Evolutionary conservation across 2,888 invertebrate genomes (phyloP), one percentile per base, ranked within the genome.

Genomic region (Embidobia sp.): DNA sequence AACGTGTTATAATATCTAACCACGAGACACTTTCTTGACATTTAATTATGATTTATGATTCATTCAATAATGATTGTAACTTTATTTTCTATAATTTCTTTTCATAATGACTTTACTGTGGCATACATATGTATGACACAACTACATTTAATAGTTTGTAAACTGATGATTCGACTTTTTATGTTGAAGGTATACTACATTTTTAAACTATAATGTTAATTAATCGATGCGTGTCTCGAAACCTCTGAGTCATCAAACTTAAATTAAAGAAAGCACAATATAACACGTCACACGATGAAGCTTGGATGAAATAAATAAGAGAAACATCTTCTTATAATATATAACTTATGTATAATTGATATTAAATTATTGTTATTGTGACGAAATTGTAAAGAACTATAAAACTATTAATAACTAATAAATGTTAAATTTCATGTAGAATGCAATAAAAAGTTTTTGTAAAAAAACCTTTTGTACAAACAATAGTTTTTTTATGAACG

Each of bases 31-130:
- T 85, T 86, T 80, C 82, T 79, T 81, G 80, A 81, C 82, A 76
- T 85, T 86, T 87, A 86, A 87, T 87, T 86, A 85, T 86, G 86
- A 87, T 86, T 86, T 86, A 87, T 80, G 81, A 51, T 69, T 69
- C 69, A 64, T 76, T 57, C 51, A 73, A 64, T 73, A 73, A 73
- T 73, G 57, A 73, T 27, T 64, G 72, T 64, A 31, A 27, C 49
- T 73, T 57, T 73, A 73, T 73, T 73, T 73, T 73, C 72, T 64
- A 49, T 55, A 49, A 73, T 55, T 73, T 64, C 72, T 64, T 73
- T 72, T 49, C 53, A 46, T 72, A 72, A 72, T 72, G 53, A 70
- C 59, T 70, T 61, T 61, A 27, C 16, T 35, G 55, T 46, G 13
- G n/a, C n/a, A 70, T 70, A 61, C 48, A 61, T 61, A 61, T 61